These are phyloP conservation scores for Lycocerus yunnanus DNA, from an alignment of 2,888 invertebrate species.

Conservation along the genomic window DNA sequence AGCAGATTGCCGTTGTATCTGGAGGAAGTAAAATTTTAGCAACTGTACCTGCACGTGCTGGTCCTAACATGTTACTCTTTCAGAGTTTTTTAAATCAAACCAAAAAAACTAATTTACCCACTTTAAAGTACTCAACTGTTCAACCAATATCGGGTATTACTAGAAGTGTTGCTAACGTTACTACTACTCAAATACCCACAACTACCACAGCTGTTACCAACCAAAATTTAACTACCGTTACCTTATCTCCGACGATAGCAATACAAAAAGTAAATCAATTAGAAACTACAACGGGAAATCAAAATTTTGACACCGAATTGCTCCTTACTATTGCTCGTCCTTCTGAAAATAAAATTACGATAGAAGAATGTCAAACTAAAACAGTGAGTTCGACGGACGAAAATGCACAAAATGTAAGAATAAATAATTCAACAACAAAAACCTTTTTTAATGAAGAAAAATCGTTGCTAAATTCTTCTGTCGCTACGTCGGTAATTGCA, in stretches of 20 bases:
- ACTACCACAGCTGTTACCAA: conserved; percentile 51
- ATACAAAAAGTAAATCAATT: conserved; percentile 52
- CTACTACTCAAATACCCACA: conserved; percentile 52
- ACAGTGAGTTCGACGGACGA: conserved; percentile 38
- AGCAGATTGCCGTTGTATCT: conserved; percentile 74
- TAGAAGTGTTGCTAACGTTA: conserved; percentile 49
- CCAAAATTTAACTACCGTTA: conserved; percentile 50
- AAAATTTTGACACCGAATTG: conserved; percentile 46
- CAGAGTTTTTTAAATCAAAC: conserved; percentile 71
- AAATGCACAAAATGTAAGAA: conserved; percentile 44
- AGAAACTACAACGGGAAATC: conserved; percentile 35
- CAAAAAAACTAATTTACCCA: conserved; percentile 62
- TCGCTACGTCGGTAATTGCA: conserved; percentile 53
- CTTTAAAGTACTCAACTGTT: conserved; percentile 59
- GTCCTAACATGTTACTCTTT: conserved; percentile 67
- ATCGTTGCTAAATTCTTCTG: conserved; percentile 39
- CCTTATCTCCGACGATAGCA: conserved; percentile 52
- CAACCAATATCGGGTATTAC: conserved; percentile 53
- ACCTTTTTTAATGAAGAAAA: conserved; percentile 33
- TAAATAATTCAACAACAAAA: conserved; percentile 44
- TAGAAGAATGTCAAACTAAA: conserved; percentile 34
- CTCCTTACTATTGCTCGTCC: conserved; percentile 52
- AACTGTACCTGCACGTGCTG: conserved; percentile 58
- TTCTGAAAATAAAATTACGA: conserved; percentile 40
- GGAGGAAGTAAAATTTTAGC: conserved; percentile 66